Evolutionary conservation across 2,113 vertebrate species (phyloP), one percentile per base, ranked within the genome.

Genomic region (Notiomystis cincta): DNA sequence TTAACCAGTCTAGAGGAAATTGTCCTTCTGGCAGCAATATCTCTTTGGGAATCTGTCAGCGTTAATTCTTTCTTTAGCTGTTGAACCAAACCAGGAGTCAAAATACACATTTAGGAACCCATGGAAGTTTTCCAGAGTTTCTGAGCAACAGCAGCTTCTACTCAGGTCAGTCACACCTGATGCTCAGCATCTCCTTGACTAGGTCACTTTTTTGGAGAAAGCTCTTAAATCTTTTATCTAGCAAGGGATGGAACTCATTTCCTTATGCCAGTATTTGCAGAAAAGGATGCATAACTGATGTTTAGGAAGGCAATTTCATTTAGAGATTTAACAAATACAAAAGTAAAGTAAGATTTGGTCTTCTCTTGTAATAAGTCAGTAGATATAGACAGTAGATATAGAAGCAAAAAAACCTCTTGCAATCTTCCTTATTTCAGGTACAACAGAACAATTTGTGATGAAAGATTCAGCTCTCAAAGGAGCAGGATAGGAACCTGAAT

Each of bases 1-100:
- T 69, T 93, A 96, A 94, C 82, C 90, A 93, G 92, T 87, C 84
- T 75, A 75, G 85, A 95, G 95, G 96, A 96, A 96, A 88, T 87
- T 87, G 92, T 76, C 73, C 82, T 93, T 96, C 95, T 90, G 88
- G 90, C 90, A 94, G 67, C 80, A 83, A 33, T 90, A 90, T 84
- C 85, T 96, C 44, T 81, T 90, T 71, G 53, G 64, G 80, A 94
- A 92, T 80, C 79, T 96, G 95, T 92, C 92, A 94, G 44, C 1
- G 40, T 78, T 87, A 96, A 94, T 95, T 85, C 42, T 85, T 91
- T 44, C 57, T 87, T 66, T 76, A 93, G 66, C 78, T 80, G 30
- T 87, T 93, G 93, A 96, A 73, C 24, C 54, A 97, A 96, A 90
- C 77, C 94, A 96, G 95, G 70, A 94, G 22, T 91, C 70, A 94